Conservation (phyloP, 2,888 invertebrate species). For the Leucoptera coffeella region DNA sequence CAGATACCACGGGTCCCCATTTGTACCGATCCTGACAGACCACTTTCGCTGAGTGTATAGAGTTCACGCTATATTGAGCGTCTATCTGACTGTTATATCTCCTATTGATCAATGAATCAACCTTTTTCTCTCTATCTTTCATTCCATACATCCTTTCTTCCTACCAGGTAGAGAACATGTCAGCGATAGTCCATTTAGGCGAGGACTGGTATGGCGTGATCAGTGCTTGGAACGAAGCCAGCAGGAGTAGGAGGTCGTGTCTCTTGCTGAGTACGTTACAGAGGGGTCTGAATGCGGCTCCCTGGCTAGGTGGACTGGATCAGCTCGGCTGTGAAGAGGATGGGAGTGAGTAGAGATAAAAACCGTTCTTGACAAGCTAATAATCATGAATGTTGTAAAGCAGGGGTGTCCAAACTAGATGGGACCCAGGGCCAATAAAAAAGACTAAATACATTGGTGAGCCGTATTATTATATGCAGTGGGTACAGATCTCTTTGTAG, state of each 20-base stretch:
- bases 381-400: too few relatives aligned
- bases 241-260: slow-evolving; percentile 60
- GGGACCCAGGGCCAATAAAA: too few relatives aligned
- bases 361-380: too few relatives aligned
- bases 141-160: not conserved
- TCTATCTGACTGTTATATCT: not conserved
- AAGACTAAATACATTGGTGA: too few relatives aligned
- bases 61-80: too few relatives aligned
- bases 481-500: too few relatives aligned
- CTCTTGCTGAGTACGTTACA: slow-evolving; percentile 82
- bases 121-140: slow-evolving; percentile 2
- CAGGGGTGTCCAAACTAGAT: too few relatives aligned
- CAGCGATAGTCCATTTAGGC: slow-evolving; percentile 78
- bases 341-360: too few relatives aligned
- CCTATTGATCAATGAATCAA: not conserved
- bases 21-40: too few relatives aligned
- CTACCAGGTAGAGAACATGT: slow-evolving; percentile 75
- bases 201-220: slow-evolving; percentile 92
- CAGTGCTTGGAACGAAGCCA: slow-evolving; percentile 84
- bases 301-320: slow-evolving; percentile 85
- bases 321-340: slow-evolving; percentile 55
- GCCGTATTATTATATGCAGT: too few relatives aligned
- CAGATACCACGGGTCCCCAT: too few relatives aligned
- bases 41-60: too few relatives aligned
- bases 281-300: slow-evolving; percentile 69